Conservation (phyloP, 1,140 invertebrate species). For the Drosophila ohnishii region DNA sequence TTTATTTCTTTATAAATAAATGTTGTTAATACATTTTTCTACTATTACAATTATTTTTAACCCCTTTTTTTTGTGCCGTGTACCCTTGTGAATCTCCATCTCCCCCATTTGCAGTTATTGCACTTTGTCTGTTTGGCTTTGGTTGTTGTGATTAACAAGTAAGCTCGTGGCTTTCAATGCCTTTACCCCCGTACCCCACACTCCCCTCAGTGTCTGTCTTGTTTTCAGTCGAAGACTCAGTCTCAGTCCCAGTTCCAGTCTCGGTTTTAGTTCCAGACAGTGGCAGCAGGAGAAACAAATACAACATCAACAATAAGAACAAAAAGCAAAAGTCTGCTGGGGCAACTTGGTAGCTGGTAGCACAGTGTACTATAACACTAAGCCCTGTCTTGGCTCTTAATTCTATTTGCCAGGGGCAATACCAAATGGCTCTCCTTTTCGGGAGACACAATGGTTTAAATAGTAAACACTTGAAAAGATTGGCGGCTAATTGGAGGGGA, state of each 20-base stretch:
- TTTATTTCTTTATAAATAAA: too few species aligned
- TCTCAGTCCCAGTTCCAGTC: not conserved
- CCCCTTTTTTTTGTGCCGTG: not conserved
- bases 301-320: constrained; percentile 29
- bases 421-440: constrained; percentile 15
- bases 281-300: constrained; percentile 14
- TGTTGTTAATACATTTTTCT: not conserved
- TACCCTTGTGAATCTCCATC: not conserved
- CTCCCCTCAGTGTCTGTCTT: constrained; percentile 10
- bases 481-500: constrained; percentile 36
- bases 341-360: constrained; percentile 29
- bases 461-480: constrained; percentile 39
- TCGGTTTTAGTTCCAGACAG: constrained; percentile 12
- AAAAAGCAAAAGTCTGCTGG: not conserved
- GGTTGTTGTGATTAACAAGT: constrained; percentile 56
- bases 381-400: constrained; percentile 41
- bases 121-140: constrained; percentile 48
- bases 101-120: constrained; percentile 48
- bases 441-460: constrained; percentile 25
- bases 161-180: constrained; percentile 38
- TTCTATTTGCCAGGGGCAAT: constrained; percentile 40
- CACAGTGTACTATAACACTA: constrained; percentile 20
- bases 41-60: not conserved
- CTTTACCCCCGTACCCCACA: not conserved
- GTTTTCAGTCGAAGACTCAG: not conserved